A percentile compares a stretch with the other conserved stretches of the same genome.
phyloP scores from a whole-genome alignment of 2,797 vertebrate species.

The Poeciliopsis infans region DNA sequence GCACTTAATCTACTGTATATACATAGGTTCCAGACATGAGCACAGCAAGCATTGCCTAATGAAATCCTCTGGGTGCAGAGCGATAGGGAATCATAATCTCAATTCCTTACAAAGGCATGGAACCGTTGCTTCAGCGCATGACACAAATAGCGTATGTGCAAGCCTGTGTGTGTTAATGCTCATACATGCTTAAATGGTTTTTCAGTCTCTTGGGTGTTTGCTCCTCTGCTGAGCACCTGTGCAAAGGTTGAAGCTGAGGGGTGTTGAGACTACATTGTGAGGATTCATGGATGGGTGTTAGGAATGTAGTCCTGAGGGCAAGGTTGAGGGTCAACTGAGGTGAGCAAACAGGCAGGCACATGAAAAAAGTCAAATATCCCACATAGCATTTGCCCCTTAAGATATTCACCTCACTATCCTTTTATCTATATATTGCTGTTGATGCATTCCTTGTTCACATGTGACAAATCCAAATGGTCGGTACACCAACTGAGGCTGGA shows the following conservation, averaged over 20 bases:
- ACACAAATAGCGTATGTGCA: conserved; percentile 28
- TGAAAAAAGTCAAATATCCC: conserved; percentile 63
- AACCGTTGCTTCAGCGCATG: conserved; percentile 46
- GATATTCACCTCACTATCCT: conserved; percentile 55
- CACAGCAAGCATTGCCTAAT: conserved; percentile 68
- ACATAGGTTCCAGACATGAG: conserved; percentile 52
- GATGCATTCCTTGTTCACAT: conserved; percentile 34
- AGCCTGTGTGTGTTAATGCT: conserved; percentile 31
- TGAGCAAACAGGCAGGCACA: conserved; percentile 68
- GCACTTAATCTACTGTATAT: conserved; percentile 52
- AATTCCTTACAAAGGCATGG: conserved; percentile 64
- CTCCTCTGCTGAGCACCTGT: conserved; percentile 70
- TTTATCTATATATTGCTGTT: conserved; percentile 32
- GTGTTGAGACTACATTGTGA: conserved; percentile 36
- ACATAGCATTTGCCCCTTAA: conserved; percentile 54
- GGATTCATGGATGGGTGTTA: conserved; percentile 38
- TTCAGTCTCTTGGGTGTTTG: conserved; percentile 63
- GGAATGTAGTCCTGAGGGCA: conserved; percentile 64
- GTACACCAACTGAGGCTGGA: conserved; percentile 7
- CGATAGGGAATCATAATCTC: conserved; percentile 64
- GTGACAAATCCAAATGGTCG: conserved; percentile 18
- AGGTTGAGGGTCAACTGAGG: conserved; percentile 31
- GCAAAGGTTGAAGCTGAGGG: conserved; percentile 37
- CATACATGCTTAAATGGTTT: conserved; percentile 66
- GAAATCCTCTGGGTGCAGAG: conserved; percentile 67